Evolutionary conservation across 2,888 invertebrate genomes (phyloP).

Genomic region (Epinotia brunnichana): DNA sequence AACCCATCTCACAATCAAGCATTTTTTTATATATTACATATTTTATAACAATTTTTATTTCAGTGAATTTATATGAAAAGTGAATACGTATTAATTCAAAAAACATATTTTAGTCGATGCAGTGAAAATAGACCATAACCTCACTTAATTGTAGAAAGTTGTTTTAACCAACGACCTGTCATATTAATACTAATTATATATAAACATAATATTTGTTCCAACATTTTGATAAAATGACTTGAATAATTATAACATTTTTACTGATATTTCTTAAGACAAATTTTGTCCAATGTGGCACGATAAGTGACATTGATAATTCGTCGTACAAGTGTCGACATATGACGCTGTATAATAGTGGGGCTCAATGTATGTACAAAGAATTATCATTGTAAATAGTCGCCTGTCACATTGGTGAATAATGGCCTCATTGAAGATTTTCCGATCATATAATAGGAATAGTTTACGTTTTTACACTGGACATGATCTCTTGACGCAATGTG

Average conservation of each 20-base stretch:
- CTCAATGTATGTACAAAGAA: not conserved
- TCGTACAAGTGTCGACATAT: not conserved
- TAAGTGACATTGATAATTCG: not conserved
- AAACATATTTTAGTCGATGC: conserved; percentile 22
- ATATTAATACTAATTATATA: not conserved
- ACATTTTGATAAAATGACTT: not conserved
- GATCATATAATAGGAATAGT: not conserved
- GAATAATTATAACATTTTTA: too few species aligned
- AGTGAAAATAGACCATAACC: conserved; percentile 6
- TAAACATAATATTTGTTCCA: not conserved
- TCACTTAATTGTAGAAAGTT: not conserved
- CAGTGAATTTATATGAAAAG: not conserved
- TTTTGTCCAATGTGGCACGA: not conserved
- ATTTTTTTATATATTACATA: not conserved
- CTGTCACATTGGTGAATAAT: too few species aligned
- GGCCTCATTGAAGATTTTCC: not conserved
- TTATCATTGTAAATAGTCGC: too few species aligned
- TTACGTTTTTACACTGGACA: not conserved
- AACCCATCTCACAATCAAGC: conserved; percentile 29
- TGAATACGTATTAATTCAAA: not conserved
- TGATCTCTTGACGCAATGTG: not conserved
- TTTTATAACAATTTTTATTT: not conserved
- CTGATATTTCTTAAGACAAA: too few species aligned
- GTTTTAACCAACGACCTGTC: not conserved
- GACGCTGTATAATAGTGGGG: not conserved